Base-by-base conservation (phyloP, 2,113 vertebrate species). In the Reinhardtius hippoglossoides region DNA sequence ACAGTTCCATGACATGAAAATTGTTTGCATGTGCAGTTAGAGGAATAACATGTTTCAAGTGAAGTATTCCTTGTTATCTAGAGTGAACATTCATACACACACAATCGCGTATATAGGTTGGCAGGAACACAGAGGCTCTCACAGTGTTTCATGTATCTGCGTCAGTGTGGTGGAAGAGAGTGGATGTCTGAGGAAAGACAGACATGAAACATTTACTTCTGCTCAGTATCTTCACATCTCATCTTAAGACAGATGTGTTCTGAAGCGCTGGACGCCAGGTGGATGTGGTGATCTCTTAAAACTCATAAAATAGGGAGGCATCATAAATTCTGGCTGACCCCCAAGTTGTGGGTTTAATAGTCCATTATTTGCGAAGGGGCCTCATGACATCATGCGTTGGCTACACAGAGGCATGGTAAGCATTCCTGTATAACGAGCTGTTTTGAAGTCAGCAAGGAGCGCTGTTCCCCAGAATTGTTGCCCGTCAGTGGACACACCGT, bases 401-500 rank as follows among this genome's bases (percentile, higher is more conserved):
- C 81, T 64, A 4, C 74, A 66, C 5, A 27, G 42, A 52, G 50
- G 18, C 71, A 72, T 81, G 76, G 81, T 14, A 31, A 80, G 67
- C 78, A 84, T 88, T 91, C 81, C 74, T 84, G 74, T 52, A 59
- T 84, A 87, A 90, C 52, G 23, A 82, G 81, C 81, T 76, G 74
- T 81, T 88, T 79, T 80, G 73, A 85, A 87, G 80, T 69, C 65
- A 74, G 66, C 18, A 16, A 58, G 59, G 15, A 65, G 71, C 20
- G 14, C 57, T 46, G 65, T 57, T 73, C 66, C 6, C 31, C 31
- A 31, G 6, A 70, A 62, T n/a, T 44, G 76, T 40, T 13, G 37
- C 66, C 68, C 54, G 60, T 82, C 80, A 72, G 48, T 0, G 65
- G 74, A 54, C 54, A 66, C 21, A 71, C 16, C 60, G 31, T 56